These are phyloP conservation scores for Pyrgilauda ruficollis DNA, from an alignment of 2,113 vertebrate species.

Conservation along the genomic window DNA sequence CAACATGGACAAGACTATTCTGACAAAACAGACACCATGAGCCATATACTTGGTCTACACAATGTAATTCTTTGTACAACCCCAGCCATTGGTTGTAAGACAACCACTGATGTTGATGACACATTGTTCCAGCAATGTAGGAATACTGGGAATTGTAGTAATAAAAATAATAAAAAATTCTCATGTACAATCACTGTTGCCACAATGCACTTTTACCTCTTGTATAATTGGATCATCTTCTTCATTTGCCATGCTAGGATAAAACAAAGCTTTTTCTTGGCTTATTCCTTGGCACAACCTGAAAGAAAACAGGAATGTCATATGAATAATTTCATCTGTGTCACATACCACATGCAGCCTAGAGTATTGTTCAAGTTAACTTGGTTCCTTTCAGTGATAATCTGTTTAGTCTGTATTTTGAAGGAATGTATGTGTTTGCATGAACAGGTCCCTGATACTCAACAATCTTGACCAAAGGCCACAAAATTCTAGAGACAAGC, in stretches of 20 bases:
- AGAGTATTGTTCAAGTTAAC: not conserved
- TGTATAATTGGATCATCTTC: constrained; percentile 97
- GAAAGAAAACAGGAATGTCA: constrained; percentile 41
- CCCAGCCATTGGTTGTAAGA: not conserved
- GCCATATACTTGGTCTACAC: not conserved
- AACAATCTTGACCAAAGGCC: not conserved
- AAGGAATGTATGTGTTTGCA: not conserved
- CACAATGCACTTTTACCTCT: constrained; percentile 79
- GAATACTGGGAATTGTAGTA: not conserved
- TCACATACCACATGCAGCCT: not conserved
- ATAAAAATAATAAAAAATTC: not conserved
- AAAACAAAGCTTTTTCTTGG: constrained; percentile 3
- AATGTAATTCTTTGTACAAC: not conserved
- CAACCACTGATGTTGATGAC: not conserved
- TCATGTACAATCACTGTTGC: not conserved
- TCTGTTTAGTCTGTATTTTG: not conserved
- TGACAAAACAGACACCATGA: not conserved
- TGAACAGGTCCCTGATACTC: not conserved
- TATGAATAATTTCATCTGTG: not conserved
- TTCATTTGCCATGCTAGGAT: constrained; percentile 93
- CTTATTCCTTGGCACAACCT: constrained; percentile 36
- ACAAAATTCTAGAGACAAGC: not conserved
- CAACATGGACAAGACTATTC: not conserved
- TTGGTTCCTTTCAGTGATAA: not conserved
- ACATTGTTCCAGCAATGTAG: not conserved